Conservation (phyloP, 2,888 invertebrate genomes). For the Athetis lepigone region DNA sequence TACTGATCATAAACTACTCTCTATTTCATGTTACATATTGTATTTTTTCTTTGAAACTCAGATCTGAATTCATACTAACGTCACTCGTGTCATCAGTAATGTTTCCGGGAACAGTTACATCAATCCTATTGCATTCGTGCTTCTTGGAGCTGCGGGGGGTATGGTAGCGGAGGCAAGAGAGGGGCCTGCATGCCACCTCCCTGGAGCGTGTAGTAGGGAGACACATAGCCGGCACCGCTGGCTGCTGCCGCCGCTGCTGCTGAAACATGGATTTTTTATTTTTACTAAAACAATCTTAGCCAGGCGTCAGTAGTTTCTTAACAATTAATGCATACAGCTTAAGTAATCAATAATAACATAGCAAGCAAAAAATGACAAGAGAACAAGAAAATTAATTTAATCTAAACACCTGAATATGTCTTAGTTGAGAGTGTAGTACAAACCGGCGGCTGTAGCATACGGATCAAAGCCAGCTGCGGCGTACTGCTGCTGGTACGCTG, state of each 20-base stretch:
- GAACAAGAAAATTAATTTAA: constrained; percentile 38
- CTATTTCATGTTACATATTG: constrained; percentile 27
- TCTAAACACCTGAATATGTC: constrained; percentile 35
- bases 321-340: constrained; percentile 11
- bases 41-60: constrained; percentile 52
- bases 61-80: constrained; percentile 53
- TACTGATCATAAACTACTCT: constrained; percentile 52
- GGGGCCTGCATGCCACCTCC: constrained; percentile 91
- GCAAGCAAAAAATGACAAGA: constrained; percentile 20
- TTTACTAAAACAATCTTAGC: neutral
- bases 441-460: constrained; percentile 93
- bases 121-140: constrained; percentile 93
- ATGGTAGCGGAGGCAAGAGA: constrained; percentile 92
- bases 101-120: constrained; percentile 41
- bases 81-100: constrained; percentile 53
- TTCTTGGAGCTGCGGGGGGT: constrained; percentile 93
- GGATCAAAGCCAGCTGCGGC: constrained; percentile 94
- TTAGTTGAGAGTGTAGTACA: constrained; percentile 66
- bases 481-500: constrained; percentile 93
- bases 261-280: constrained; percentile 57
- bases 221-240: constrained; percentile 93
- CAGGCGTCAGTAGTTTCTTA: neutral
- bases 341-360: neutral
- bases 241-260: constrained; percentile 89
- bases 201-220: constrained; percentile 93